Base-by-base conservation (phyloP, 2,113 vertebrate species). In the Syngnathus scovelli region DNA sequence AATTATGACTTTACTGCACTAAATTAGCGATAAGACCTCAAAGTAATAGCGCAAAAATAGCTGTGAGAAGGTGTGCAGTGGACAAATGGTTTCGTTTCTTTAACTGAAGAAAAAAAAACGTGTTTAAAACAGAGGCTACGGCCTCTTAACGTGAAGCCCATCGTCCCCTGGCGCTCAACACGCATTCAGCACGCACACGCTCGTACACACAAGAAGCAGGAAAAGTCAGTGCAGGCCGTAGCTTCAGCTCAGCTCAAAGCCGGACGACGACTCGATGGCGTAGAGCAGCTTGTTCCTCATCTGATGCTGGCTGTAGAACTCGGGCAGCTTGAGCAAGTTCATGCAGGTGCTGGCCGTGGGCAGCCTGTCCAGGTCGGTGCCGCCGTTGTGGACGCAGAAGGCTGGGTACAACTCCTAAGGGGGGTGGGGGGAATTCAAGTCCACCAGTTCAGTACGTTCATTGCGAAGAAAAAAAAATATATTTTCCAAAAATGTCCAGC, bases 301-400 rank as follows among this genome's bases (percentile, higher is more conserved):
- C 66, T 94, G 91, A 2, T 93, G 88, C 78, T 95, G 90, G 0
- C 98, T 95, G 16, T 92, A 94, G 86, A 99, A 99, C 86, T 98
- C 97, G 0, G 97, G 97, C 33, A 99, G 94, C 85, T 99, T 99
- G 69, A 99, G 92, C 76, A 99, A 93, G 90, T 99, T 99, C 97
- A 99, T 99, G 91, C 97, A 99, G 84, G 97, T 99, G 87, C 96
- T 98, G 89, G 97, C 96, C 1, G 96, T 98, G 77, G 97, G 96
- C 0, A 99, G 90, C 61, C 97, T 92, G 68, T 98, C 97, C 75
- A 98, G 90, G 85, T 99, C 97, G 0, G 85, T 91, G 54, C 97
- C 97, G 19, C 96, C 97, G 0, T 99, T 96, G 89, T 99, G 97
- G 78, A 99, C 95, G 87, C 97, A 99, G 90, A 99, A 99, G 0